Evolutionary conservation across 2,113 vertebrate genomes (phyloP), one percentile per base, ranked within the genome.

Genomic region (Coptodon rendalli): DNA sequence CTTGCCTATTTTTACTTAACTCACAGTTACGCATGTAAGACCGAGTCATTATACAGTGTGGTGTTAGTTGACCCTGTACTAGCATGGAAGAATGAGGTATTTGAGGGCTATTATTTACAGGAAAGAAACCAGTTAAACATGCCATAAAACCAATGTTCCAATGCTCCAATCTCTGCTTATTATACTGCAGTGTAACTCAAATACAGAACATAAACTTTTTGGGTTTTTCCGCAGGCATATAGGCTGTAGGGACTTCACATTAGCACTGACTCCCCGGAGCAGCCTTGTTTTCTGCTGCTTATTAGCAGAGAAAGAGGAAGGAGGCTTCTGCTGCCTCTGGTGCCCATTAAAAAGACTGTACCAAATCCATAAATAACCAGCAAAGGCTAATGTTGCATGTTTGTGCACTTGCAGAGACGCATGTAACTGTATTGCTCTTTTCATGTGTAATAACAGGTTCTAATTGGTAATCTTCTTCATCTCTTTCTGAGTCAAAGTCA

Each of bases 381-480:
- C 8, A 45, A 45, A 16, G 7, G 5, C 22, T 34, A 24, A 7
- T 24, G n/a, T 24, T 86, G 50, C 57, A 12, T 17, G 38, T 36
- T 5, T 6, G 8, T 24, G 27, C 19, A 34, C 31, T 66, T 53
- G 4, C 3, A 17, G 40, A 16, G 19, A 2, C n/a, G 17, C 19
- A 2, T 27, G 40, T 68, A 53, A 34, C 4, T 0, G 4, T 71
- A 34, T 16, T 48, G 31, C 0, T 7, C 61, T 27, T 48, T 50
- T 73, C 19, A 16, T 12, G 17, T 11, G 50, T 56, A 71, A 66
- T 63, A 73, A 84, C 36, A 22, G 59, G 3, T 11, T 81, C 61
- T 87, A 86, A 92, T 81, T 87, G 54, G 43, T 13, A 73, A 45
- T 27, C 83, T 63, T 82, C 45, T 53, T 68, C 4, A 22, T 87